Percentiles rank a stretch among this genome's conserved stretches.
Evolutionary conservation across 2,797 vertebrate species (phyloP).

Genomic region (Gallinago stenura): DNA sequence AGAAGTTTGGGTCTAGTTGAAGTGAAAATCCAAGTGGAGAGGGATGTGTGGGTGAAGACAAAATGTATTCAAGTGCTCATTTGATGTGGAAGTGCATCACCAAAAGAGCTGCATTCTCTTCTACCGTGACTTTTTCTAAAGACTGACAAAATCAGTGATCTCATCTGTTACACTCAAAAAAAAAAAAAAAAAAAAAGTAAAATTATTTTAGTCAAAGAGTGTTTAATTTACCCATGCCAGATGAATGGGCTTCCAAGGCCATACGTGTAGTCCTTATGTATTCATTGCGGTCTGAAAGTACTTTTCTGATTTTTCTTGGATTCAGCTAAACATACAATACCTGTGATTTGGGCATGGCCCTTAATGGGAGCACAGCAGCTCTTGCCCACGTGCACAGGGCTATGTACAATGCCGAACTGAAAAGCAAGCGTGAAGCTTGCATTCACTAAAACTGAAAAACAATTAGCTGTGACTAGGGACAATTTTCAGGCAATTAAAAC

Average conservation of each 20-base stretch:
- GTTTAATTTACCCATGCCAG: background rate
- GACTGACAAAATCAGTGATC: background rate
- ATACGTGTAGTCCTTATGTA: background rate
- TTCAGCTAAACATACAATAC: background rate
- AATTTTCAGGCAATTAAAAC: background rate
- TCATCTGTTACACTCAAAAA: background rate
- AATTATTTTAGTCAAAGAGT: background rate
- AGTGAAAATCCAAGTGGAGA: background rate
- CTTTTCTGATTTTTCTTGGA: background rate
- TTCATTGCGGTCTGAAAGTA: background rate
- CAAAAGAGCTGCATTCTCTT: background rate
- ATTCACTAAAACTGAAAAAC: background rate
- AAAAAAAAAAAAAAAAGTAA: background rate
- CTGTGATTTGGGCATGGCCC: background rate
- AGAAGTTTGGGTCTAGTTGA: background rate
- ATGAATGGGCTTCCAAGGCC: background rate
- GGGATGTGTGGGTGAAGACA: background rate
- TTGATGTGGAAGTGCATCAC: background rate
- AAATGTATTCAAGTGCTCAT: background rate
- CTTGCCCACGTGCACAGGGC: rapidly evolving
- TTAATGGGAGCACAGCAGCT: background rate
- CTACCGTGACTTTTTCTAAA: background rate
- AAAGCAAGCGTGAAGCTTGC: background rate
- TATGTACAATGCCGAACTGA: background rate
- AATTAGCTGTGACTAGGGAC: conserved; percentile 1